Conservation (phyloP, 2,797 vertebrate species). For the Sebastes diaconus region DNA sequence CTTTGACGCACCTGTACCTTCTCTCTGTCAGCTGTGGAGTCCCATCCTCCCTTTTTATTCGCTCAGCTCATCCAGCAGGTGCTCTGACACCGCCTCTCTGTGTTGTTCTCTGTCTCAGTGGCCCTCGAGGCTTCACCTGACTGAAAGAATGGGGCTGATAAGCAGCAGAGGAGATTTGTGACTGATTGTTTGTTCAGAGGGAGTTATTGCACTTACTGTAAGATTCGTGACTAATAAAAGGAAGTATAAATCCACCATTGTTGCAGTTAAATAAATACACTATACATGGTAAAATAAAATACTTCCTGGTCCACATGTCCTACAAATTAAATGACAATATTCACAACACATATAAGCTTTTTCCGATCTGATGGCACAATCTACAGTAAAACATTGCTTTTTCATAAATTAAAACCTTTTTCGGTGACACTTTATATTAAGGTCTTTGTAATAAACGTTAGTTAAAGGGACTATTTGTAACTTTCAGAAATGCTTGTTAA, state of each 20-base stretch:
- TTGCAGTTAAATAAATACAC: neutral
- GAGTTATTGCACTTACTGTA: neutral
- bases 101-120: no score
- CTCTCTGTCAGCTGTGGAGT: neutral
- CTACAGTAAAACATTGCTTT: neutral
- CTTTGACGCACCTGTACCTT: constrained; percentile 22
- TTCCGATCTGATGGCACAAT: no score
- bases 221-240: neutral
- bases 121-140: neutral
- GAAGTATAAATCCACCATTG: no score
- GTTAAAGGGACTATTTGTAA: no score
- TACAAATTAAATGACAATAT: neutral
- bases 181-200: no score
- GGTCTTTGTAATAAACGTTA: neutral
- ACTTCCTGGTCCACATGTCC: neutral
- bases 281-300: neutral
- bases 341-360: neutral
- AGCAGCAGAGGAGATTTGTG: neutral
- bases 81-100: neutral
- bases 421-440: neutral
- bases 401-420: neutral
- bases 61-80: neutral
- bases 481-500: no score
- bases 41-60: constrained; percentile 34
- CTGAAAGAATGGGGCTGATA: neutral